Conservation (phyloP, 1,140 invertebrate species). For the Drosophila kurseongensis region DNA sequence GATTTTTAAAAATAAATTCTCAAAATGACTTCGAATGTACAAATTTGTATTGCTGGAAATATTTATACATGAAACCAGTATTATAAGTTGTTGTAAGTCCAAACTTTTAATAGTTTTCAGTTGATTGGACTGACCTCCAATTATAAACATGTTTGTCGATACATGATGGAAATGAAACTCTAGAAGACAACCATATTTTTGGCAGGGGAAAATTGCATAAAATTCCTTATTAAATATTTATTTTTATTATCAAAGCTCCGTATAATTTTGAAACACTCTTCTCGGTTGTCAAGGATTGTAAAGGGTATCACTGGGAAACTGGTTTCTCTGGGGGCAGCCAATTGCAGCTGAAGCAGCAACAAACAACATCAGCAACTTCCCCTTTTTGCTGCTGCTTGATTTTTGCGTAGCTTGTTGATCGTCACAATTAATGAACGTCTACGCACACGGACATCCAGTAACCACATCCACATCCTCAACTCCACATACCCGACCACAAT, state of each 20-base stretch:
- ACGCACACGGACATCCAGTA: conserved; percentile 78
- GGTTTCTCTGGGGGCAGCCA: conserved; percentile 58
- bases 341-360: conserved; percentile 61
- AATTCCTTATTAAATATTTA: no score
- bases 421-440: conserved; percentile 82
- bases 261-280: neutral
- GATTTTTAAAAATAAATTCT: no score
- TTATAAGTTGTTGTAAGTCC: no score
- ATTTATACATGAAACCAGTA: no score
- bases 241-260: neutral
- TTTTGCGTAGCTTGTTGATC: conserved; percentile 82
- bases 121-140: no score
- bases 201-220: no score
- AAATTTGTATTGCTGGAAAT: no score
- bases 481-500: conserved; percentile 42
- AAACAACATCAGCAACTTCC: conserved; percentile 38
- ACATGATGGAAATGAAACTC: no score
- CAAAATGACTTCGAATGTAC: no score
- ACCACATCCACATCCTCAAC: conserved; percentile 69
- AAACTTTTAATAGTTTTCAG: no score
- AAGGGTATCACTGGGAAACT: conserved; percentile 44
- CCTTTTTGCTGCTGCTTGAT: conserved; percentile 51
- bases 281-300: neutral
- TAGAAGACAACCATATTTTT: no score
- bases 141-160: no score